Evolutionary conservation across 2,888 invertebrate species (phyloP).

Genomic region (Eledone cirrhosa): DNA sequence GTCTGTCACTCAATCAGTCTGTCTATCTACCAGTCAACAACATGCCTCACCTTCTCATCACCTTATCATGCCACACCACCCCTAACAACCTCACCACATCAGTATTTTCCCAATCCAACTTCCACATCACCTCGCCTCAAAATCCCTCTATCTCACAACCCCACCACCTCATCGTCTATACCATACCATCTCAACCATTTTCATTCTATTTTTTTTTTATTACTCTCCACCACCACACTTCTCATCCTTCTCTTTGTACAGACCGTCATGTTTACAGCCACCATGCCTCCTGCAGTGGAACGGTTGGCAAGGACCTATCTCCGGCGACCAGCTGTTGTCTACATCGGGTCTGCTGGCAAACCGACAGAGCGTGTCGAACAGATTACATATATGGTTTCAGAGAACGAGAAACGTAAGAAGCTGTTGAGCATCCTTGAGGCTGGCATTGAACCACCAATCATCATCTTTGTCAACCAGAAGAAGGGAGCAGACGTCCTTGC

Average conservation of each 20-base stretch:
- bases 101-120: too few relatives aligned
- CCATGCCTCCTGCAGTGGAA: slow-evolving; percentile 99
- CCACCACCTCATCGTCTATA: too few relatives aligned
- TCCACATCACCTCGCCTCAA: too few relatives aligned
- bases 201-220: too few relatives aligned
- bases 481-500: slow-evolving; percentile 98
- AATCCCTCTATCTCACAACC: too few relatives aligned
- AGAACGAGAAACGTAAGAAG: slow-evolving; percentile 93
- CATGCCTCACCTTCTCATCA: too few relatives aligned
- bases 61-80: too few relatives aligned
- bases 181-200: too few relatives aligned
- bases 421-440: slow-evolving; percentile 87
- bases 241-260: slow-evolving; percentile 60
- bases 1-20: too few relatives aligned
- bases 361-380: slow-evolving; percentile 98
- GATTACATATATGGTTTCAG: slow-evolving; percentile 93
- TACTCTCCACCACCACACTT: too few relatives aligned
- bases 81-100: too few relatives aligned
- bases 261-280: slow-evolving; percentile 99
- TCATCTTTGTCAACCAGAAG: slow-evolving; percentile 99
- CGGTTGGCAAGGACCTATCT: slow-evolving; percentile 93
- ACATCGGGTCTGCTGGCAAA: slow-evolving; percentile 95
- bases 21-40: too few relatives aligned
- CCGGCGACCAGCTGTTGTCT: slow-evolving; percentile 94
- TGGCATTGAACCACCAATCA: slow-evolving; percentile 95